Percentiles rank a stretch among this genome's conserved stretches.
phyloP scores from a whole-genome alignment of 2,113 vertebrate genomes.

The Tetrax tetrax region DNA sequence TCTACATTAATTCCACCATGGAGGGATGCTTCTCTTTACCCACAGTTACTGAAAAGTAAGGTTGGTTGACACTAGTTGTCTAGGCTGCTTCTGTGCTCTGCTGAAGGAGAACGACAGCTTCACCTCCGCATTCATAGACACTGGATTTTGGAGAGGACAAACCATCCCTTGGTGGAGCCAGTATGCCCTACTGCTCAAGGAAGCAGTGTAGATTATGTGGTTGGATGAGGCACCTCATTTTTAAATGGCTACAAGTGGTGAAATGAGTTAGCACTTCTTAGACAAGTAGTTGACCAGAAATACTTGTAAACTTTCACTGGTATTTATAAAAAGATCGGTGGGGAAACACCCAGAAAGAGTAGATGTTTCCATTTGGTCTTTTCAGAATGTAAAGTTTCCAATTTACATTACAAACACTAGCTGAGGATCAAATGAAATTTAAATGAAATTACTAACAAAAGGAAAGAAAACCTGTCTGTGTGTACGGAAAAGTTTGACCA shows the following conservation, averaged over 20 bases:
- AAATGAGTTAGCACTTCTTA: neutral
- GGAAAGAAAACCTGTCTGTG: neutral
- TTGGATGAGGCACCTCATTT: neutral
- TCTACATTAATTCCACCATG: neutral
- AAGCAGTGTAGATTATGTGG: neutral
- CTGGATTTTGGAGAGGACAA: neutral
- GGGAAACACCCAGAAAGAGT: neutral
- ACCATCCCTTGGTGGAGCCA: neutral
- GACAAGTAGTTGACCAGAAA: neutral
- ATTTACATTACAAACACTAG: neutral
- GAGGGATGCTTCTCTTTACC: neutral
- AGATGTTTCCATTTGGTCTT: neutral
- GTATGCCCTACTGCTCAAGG: neutral
- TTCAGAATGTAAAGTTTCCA: neutral
- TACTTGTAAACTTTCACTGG: neutral
- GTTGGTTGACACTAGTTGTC: neutral
- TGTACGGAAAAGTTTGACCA: neutral
- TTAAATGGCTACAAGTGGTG: neutral
- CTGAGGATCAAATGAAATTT: neutral
- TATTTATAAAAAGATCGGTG: neutral
- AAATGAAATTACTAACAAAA: neutral
- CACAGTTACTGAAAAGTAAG: neutral
- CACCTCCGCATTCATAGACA: neutral
- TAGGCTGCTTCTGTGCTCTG: neutral
- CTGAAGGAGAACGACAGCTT: neutral